phyloP scores from a whole-genome alignment of 2,797 vertebrate genomes.

The Nothura maculosa region DNA sequence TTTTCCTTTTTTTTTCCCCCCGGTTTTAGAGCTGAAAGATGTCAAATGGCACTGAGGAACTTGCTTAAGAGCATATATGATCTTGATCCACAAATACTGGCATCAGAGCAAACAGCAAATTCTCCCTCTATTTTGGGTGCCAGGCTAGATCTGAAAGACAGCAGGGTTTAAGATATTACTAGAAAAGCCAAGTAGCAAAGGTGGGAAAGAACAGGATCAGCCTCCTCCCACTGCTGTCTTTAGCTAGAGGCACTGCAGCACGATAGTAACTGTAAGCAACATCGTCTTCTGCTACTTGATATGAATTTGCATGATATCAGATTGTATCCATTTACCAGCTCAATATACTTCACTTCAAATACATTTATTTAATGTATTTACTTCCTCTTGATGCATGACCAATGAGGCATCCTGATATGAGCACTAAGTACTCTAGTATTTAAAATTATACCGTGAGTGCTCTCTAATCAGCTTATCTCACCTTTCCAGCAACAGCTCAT shows the following conservation, averaged over 20 bases:
- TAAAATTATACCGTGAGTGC: constrained; percentile 37
- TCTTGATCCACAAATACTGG: neutral
- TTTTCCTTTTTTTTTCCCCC: neutral
- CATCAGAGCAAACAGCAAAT: neutral
- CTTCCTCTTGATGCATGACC: constrained; percentile 51
- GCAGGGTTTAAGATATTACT: neutral
- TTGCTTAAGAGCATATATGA: neutral
- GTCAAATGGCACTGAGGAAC: constrained; percentile 9
- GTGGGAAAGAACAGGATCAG: neutral
- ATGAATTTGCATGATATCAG: constrained; percentile 67
- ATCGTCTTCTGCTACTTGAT: constrained; percentile 36
- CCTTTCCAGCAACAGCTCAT: constrained; percentile 36
- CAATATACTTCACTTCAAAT: constrained; percentile 54
- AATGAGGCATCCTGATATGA: constrained; percentile 22
- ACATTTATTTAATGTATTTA: constrained; percentile 49
- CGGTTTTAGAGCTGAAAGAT: neutral
- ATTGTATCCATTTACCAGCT: constrained; percentile 52
- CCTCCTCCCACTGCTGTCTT: neutral
- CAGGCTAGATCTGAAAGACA: neutral
- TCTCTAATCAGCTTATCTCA: constrained; percentile 31
- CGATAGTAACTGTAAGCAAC: neutral
- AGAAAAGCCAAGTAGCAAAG: neutral
- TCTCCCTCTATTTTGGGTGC: neutral
- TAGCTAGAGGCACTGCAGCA: constrained; percentile 11
- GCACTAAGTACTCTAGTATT: constrained; percentile 55